Base-by-base conservation (phyloP, 2,888 invertebrate genomes). In the Metopia argyrocephala region DNA sequence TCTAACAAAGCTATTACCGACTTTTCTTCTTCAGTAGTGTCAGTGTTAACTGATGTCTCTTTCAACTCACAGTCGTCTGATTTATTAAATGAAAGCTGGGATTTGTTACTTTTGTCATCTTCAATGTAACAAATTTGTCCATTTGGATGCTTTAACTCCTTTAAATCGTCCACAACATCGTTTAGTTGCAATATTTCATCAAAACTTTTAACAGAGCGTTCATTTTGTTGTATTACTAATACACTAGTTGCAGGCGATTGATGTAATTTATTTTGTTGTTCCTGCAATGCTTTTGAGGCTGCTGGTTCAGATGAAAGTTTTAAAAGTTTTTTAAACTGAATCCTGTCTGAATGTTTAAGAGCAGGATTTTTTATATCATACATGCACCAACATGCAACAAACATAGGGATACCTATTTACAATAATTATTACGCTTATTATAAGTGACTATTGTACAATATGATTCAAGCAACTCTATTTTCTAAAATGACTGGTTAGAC, bases 1-100 rank as follows among this genome's bases (percentile, higher is more conserved):
- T 90, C 90, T 20, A 90, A 64, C 84, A 90, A 86, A 21, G 89
- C 89, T 48, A 90, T 86, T 1, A 87, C 90, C 0, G 87, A 87
- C 46, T 86, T 87, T 20, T 88, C 87, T 48, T 89, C 89, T 25
- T 87, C 88, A 7, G 65, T 62, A 2, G 82, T 66, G 7, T 84
- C 81, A 27, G 21, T 45, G 38, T 65, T 46, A 1, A 20, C 25
- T 6, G 66, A 18, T 1, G 62, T 20, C 0, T 79, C 61, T 4
- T 50, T 64, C 7, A 45, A 25, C 4, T 62, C 31, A 1, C 9
- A 7, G 2, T 50, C 66, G 2, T 82, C 82, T 27, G 69, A 71
- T 5, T 62, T 78, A 18, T 82, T 7, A 0, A 75, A 76, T 20
- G 75, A 82, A 21, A 52, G 62, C n/a, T 69, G 52, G 1, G 85